Conservation (phyloP, 2,797 vertebrate species). For the Rousettus madagascariensis region DNA sequence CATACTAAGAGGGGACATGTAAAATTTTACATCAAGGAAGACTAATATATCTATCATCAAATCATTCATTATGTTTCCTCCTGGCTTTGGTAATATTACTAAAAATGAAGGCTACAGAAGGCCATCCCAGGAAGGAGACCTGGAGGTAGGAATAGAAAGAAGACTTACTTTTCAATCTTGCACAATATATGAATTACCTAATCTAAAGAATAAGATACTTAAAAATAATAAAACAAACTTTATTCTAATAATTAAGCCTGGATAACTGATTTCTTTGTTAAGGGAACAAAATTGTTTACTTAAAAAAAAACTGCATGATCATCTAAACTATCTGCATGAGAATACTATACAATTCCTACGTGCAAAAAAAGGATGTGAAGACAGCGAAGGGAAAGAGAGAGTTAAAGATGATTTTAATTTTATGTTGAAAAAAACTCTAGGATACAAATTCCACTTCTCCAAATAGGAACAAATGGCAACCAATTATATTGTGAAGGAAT, state of each 20-base stretch:
- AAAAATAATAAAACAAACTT: conserved; percentile 23
- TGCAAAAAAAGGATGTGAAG: not conserved
- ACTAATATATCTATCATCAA: not conserved
- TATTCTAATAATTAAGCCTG: not conserved
- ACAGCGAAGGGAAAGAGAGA: not conserved
- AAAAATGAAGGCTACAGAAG: not conserved
- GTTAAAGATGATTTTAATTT: conserved; percentile 5
- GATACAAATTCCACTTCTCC: conserved; percentile 21
- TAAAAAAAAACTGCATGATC: not conserved
- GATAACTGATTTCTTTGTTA: not conserved
- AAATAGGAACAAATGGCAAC: conserved; percentile 27
- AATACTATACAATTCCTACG: not conserved
- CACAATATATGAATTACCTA: not conserved
- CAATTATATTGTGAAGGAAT: conserved; percentile 31
- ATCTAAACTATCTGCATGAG: not conserved
- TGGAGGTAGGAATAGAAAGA: not conserved
- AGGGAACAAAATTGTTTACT: not conserved
- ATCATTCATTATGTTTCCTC: not conserved
- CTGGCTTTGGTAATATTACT: not conserved
- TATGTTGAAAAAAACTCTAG: not conserved
- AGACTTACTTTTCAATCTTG: not conserved
- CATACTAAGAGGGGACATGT: not conserved
- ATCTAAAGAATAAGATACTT: not conserved
- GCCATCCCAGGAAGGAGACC: not conserved
- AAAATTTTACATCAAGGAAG: not conserved